Evolutionary conservation across 2,797 vertebrate genomes (phyloP), one percentile per base, ranked within the genome.

Genomic region (Malacoraja senta): DNA sequence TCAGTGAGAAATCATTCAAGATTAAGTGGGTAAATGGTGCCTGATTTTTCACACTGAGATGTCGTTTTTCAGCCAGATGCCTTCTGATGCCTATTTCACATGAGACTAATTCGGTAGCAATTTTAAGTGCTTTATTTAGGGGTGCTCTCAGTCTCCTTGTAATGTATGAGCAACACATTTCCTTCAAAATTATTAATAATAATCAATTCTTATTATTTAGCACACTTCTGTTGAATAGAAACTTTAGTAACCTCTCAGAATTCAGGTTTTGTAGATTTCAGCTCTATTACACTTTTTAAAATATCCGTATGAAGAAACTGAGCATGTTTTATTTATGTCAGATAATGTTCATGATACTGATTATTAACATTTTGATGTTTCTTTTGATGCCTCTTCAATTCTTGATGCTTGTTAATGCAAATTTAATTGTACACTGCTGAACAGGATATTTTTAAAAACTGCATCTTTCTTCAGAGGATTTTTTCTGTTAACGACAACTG

Each of bases 1-100:
- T 94, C 38, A 94, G 94, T 95, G 95, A 94, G 58, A 0, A 2
- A 95, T 95, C 94, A 93, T 0, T 93, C 76, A 76, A 79, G 79
- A 93, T 74, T 79, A 61, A 93, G 53, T 74, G 38, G 65, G 92
- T 76, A 77, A 77, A 84, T n/a, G 81, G 81, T 84, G 81, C 58
- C 21, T 61, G 81, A 84, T 84, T 84, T 84, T 61, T 84, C 24
- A 84, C 81, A 84, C 38, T 26, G 80, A 53, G 44, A 21, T 83
- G 19, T 21, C 19, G 80, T 84, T 58, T 53, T 61, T 84, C 81
- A 84, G 53, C 81, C 44, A 53, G 53, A 84, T 84, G 81, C 17
- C 80, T 81, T 81, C 44, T 19, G 38, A 81, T 81, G 38, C 58
- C 2, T 12, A 84, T 84, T 84, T 84, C 81, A 84, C 58, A 84